Percentiles rank a stretch among this genome's conserved stretches.
Conservation (phyloP, 2,797 vertebrate genomes). For the Myotis vivesi region DNA sequence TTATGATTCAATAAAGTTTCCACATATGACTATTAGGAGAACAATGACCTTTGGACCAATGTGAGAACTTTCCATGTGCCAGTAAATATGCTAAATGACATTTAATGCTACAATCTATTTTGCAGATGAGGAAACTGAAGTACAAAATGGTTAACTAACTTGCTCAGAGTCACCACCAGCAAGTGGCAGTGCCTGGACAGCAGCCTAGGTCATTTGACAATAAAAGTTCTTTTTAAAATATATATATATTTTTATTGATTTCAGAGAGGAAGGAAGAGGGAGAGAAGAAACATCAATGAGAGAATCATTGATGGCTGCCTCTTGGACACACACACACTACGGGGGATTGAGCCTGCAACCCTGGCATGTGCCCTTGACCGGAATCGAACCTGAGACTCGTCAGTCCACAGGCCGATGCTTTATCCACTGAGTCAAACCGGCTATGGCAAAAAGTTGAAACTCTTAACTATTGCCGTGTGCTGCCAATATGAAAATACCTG, state of each 20-base stretch:
- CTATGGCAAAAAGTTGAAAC: not conserved
- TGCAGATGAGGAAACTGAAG: not conserved
- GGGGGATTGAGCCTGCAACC: no score
- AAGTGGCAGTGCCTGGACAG: not conserved
- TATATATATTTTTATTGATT: no score
- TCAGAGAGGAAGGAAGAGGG: no score
- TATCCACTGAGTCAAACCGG: no score
- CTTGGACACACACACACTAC: no score
- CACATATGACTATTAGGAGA: not conserved
- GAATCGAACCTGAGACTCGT: no score
- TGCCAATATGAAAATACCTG: not conserved
- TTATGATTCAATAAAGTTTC: not conserved
- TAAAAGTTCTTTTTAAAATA: not conserved
- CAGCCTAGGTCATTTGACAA: not conserved
- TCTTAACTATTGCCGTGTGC: not conserved
- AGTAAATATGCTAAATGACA: not conserved
- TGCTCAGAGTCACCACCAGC: not conserved
- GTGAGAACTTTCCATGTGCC: not conserved
- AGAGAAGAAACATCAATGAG: no score
- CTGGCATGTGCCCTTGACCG: no score
- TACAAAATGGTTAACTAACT: not conserved
- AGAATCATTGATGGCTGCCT: no score
- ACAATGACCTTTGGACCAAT: slow-evolving; percentile 12
- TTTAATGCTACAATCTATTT: not conserved
- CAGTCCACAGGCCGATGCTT: no score